Evolutionary conservation across 1,140 invertebrate genomes (phyloP).

Genomic region (Drosophila aff.): DNA sequence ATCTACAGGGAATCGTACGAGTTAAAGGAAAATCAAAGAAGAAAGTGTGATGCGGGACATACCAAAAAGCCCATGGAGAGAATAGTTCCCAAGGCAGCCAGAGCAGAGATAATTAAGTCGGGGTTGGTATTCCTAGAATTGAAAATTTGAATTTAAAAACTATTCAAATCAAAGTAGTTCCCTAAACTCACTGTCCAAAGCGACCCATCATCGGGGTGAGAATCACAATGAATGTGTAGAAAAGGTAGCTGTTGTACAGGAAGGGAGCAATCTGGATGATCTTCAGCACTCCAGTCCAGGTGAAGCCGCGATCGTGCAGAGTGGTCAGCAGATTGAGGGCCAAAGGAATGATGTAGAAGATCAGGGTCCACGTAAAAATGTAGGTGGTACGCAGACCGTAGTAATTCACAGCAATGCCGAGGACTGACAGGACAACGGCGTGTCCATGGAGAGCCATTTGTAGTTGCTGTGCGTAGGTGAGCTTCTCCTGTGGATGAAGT

Average conservation of each 20-base stretch:
- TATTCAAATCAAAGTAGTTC: neutral
- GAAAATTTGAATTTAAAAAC: neutral
- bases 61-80: slow-evolving; percentile 73
- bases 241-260: slow-evolving; percentile 87
- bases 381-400: slow-evolving; percentile 64
- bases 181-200: slow-evolving; percentile 83
- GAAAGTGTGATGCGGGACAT: neutral
- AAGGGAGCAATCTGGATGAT: slow-evolving; percentile 72
- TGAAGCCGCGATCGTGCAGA: slow-evolving; percentile 85
- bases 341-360: slow-evolving; percentile 59
- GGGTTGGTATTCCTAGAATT: slow-evolving; percentile 85
- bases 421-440: slow-evolving; percentile 44
- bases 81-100: slow-evolving; percentile 84
- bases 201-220: slow-evolving; percentile 89
- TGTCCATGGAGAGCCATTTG: slow-evolving; percentile 66
- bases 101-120: slow-evolving; percentile 86
- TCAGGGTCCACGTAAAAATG: slow-evolving; percentile 23
- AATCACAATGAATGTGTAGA: slow-evolving; percentile 88
- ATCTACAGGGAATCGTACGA: slow-evolving; percentile 31
- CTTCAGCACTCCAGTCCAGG: slow-evolving; percentile 87
- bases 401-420: slow-evolving; percentile 42
- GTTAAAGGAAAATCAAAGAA: neutral
- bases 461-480: slow-evolving; percentile 49
- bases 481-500: slow-evolving; percentile 36
- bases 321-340: slow-evolving; percentile 61